Base-by-base conservation (phyloP, 2,113 vertebrate genomes). In the Lichenostomus cassidix region DNA sequence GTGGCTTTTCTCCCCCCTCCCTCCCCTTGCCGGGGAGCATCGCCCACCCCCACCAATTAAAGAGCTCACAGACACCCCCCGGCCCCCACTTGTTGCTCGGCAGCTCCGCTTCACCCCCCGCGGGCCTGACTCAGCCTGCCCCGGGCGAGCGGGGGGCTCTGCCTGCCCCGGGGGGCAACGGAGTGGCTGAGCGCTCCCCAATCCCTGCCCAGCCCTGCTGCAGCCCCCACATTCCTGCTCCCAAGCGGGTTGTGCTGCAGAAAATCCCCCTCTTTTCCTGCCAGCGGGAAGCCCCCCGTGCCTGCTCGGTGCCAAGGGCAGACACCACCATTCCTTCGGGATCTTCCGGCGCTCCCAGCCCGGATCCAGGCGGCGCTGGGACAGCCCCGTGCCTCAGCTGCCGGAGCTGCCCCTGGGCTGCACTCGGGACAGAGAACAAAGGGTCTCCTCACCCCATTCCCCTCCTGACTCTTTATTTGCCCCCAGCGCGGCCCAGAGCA, bases 11-110 rank as follows among this genome's bases (percentile, higher is more conserved):
- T 71, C 23, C 81, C 89, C 81, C 85, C 91, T 49, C 91, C 91
- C 76, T 46, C 89, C 60, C 31, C 46, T 64, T n/a, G 24, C 41
- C 33, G 14, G 74, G 37, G 63, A 80, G 16, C 85, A 41, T 73
- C 52, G 15, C 82, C 37, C 62, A 46, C 58, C 83, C 41, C 20
- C 64, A 58, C 84, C 92, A 94, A 77, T 96, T 94, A 92, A 94
- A 71, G 56, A 80, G 44, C 67, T 35, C 52, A 87, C 11, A 87
- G 76, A n/a, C 44, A 60, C n/a, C 29, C 65, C 53, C n/a, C 10
- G 5, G 62, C 33, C 83, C 85, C 44, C 17, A 83, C 95, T 94
- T 95, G 92, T 95, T 91, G 93, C 78, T 11, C 0, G 35, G 55
- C 46, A 22, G 69, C 94, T 77, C 50, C 4, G 13, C 39, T 63